Evolutionary conservation across 2,113 vertebrate genomes (phyloP), one percentile per base, ranked within the genome.

Genomic region (Dissostichus mawsoni): DNA sequence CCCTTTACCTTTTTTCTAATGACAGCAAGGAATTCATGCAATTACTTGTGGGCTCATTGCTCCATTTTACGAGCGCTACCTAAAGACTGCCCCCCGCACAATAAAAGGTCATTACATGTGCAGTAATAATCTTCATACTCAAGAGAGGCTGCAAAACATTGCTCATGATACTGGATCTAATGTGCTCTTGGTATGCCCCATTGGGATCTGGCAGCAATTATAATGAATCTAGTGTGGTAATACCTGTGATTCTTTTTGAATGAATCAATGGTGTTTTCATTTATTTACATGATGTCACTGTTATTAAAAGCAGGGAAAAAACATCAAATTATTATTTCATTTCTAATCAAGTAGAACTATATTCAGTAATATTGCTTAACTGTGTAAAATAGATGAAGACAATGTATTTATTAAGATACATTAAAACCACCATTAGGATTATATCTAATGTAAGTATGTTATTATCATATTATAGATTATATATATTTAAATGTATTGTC

Each of bases 71-170:
- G 12, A 70, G 52, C 14, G 33, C 85, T 81, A 92, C 90, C 86
- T 88, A 47, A 73, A 67, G 69, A 59, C 81, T 59, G 81, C 76
- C 82, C 65, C 78, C 63, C 71, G 44, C 76, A 89, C 83, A 90
- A 86, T 87, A 78, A 80, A 88, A 91, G 84, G 85, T 89, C 85
- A 88, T 92, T 88, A 87, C 69, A 82, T 71, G 67, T 47, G 70
- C 82, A 63, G 51, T 69, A 89, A 85, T 92, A 87, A 89, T 90
- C 82, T 76, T 77, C 57, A 69, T 76, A 63, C 82, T 78, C 73
- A 11, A 10, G 73, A 84, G 72, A 74, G 72, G 67, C 69, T 44
- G 51, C 80, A 67, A 41, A 47, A 57, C 59, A 44, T 74, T 25
- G 63, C 74, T 85, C 69, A 61, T 77, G 44, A 58, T 25, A 48